These are phyloP conservation scores for Trichogramma pretiosum DNA, from an alignment of 1,140 invertebrate genomes.

Conservation along the genomic window DNA sequence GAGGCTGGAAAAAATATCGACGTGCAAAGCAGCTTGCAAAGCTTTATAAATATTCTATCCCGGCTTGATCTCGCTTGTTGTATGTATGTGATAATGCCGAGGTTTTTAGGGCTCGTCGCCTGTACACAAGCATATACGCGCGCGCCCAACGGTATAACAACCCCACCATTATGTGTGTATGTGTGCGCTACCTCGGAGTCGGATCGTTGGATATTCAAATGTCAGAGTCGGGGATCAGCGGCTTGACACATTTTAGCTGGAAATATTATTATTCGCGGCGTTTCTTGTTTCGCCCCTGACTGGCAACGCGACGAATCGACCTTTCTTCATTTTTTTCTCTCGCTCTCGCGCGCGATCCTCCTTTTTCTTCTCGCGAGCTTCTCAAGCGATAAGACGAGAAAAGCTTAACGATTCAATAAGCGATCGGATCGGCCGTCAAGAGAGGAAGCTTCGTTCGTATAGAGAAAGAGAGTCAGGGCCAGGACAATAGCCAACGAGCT, in stretches of 20 bases:
- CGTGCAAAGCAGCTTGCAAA: conserved; percentile 15
- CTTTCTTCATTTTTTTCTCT: conserved; percentile 1
- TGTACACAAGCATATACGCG: no score
- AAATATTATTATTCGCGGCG: conserved; percentile 42
- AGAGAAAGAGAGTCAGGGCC: conserved; percentile 31
- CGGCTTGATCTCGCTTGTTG: conserved; percentile 16
- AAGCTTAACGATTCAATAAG: conserved; percentile 47
- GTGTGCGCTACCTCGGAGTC: conserved; percentile 9
- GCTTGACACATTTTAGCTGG: conserved; percentile 44
- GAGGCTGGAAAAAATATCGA: conserved; percentile 17
- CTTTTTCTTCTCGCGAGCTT: conserved; percentile 32
- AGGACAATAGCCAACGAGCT: no score
- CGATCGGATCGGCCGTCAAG: conserved; percentile 34
- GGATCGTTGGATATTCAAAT: conserved; percentile 42
- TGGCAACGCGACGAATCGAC: background rate
- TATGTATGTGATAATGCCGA: no score
- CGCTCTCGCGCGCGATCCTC: conserved; percentile 4
- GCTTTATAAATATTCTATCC: conserved; percentile 26
- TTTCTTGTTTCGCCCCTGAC: background rate
- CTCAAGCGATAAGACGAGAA: conserved; percentile 30
- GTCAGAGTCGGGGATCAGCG: conserved; percentile 41
- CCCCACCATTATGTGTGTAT: background rate
- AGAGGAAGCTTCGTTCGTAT: conserved; percentile 36
- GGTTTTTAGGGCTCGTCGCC: no score
- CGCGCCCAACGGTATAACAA: no score